phyloP scores from a whole-genome alignment of 1,140 invertebrate species.

The Lutraria rhynchaena region DNA sequence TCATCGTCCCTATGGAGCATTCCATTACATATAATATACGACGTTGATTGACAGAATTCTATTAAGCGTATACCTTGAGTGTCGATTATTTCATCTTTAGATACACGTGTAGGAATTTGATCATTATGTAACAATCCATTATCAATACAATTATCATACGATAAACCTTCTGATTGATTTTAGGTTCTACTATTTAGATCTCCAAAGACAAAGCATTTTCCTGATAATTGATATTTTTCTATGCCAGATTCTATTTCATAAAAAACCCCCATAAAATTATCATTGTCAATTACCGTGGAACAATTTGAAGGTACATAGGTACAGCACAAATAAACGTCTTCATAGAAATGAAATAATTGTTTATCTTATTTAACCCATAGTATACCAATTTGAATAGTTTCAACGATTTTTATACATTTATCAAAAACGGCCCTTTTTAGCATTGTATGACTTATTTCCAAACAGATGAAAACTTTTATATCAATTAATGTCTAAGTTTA shows the following conservation, averaged over 20 bases:
- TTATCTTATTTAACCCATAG: constrained; percentile 7
- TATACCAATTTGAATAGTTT: constrained; percentile 6
- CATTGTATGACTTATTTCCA: no score
- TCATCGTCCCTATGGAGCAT: neutral
- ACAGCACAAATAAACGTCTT: constrained; percentile 18
- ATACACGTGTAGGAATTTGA: neutral
- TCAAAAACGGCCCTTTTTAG: neutral
- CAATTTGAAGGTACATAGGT: neutral
- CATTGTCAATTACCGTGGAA: neutral
- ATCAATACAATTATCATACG: constrained; percentile 3
- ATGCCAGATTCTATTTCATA: constrained; percentile 14
- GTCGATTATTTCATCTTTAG: neutral
- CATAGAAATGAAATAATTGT: constrained; percentile 12
- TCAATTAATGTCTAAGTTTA: neutral
- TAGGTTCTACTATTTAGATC: no score
- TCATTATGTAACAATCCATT: neutral
- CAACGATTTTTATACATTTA: neutral
- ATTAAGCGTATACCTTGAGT: constrained; percentile 10
- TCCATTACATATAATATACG: neutral
- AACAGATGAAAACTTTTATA: no score
- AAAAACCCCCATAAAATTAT: constrained; percentile 30
- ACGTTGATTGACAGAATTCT: neutral
- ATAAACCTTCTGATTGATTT: no score
- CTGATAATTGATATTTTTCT: constrained; percentile 12
- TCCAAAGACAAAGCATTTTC: no score